Evolutionary conservation across 2,888 invertebrate species (phyloP), one percentile per base, ranked within the genome.

Genomic region (Lamellibrachia satsuma): DNA sequence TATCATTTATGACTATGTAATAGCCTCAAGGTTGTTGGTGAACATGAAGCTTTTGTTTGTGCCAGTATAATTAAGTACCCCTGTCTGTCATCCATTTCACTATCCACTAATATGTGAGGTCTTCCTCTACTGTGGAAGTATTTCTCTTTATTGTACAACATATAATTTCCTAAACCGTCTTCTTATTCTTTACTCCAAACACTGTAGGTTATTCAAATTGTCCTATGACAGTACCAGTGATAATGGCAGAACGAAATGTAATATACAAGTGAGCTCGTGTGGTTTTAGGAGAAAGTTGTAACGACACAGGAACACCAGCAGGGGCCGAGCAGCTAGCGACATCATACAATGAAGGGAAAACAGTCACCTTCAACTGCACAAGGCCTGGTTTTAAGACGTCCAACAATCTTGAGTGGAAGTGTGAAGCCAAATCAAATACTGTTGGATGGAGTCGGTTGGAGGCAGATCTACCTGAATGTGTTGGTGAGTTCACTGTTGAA

Each of bases 241-340:
- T 3, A 75, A 75, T 75, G 75, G 22, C n/a, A 75, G n/a, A 22
- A 75, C 3, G 75, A 75, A 75, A 75, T 75, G 75, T 75, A 22
- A 22, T 75, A 6, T n/a, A 75, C 75, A 75, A 75, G 22, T 22
- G 75, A 75, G 6, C 15, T 75, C 7, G 75, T 75, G 75, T 75
- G 6, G 75, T 75, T 75, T 75, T 75, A 92, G 92, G 60, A 39
- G 52, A 39, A 11, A 91, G 52, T 11, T 92, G 92, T 52, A n/a
- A 9, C 52, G 92, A 92, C 52, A 55, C 92, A n/a, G 92, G 92
- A 91, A 52, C 27, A 39, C 92, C 92, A 52, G 52, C 90, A 27
- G 91, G 52, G 0, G 92, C 52, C 52, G n/a, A 27, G 22, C 92
- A 92, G 57, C 2, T 51, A 27, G 90, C 91, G 2, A 52, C 27